Percentiles rank a stretch among this genome's conserved stretches.
phyloP scores from a whole-genome alignment of 2,113 vertebrate genomes.

The Indri indri region DNA sequence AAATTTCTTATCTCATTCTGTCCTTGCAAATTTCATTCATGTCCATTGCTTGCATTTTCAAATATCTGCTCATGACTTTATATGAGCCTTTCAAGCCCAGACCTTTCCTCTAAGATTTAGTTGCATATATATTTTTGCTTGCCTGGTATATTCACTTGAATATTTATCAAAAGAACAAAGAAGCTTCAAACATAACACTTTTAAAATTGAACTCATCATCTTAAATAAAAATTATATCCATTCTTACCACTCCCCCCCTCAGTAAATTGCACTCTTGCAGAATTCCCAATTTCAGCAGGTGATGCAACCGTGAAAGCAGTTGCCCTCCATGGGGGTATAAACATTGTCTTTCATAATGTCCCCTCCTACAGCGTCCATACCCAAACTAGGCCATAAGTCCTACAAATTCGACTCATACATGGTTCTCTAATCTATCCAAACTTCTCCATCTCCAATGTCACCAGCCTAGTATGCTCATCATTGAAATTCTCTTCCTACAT shows the following conservation, averaged over 20 bases:
- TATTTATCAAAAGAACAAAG: background rate
- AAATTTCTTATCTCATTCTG: background rate
- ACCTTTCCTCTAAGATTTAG: background rate
- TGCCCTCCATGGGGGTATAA: background rate
- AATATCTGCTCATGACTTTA: background rate
- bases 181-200: background rate
- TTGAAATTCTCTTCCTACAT: background rate
- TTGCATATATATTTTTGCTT: background rate
- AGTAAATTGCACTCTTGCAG: background rate
- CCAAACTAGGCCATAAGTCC: background rate
- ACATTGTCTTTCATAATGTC: background rate
- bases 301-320: background rate
- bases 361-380: background rate
- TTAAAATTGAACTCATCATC: background rate
- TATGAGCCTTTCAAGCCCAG: background rate
- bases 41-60: slow-evolving; percentile 1
- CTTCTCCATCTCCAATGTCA: background rate
- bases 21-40: background rate
- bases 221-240: background rate
- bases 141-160: background rate
- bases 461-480: background rate
- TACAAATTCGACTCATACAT: background rate
- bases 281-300: background rate
- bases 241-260: background rate
- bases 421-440: background rate